phyloP scores from a whole-genome alignment of 2,113 vertebrate species.

The Craseonycteris thonglongyai region DNA sequence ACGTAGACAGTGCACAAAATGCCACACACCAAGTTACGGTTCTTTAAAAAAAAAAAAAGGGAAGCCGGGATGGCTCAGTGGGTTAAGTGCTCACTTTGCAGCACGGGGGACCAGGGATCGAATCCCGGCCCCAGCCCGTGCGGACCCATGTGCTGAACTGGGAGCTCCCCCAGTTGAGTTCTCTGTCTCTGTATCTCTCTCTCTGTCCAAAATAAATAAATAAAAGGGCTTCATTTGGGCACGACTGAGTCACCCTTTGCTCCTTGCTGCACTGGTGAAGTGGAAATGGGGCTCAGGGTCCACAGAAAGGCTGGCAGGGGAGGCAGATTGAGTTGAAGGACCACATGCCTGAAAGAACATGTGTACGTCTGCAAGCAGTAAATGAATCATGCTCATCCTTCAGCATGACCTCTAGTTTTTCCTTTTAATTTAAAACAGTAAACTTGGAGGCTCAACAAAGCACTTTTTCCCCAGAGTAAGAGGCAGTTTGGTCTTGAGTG shows the following conservation, averaged over 20 bases:
- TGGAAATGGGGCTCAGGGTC: not conserved
- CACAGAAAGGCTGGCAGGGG: not conserved
- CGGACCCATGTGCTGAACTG: too few species aligned
- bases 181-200: too few species aligned
- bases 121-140: too few species aligned
- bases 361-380: not conserved
- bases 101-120: too few species aligned
- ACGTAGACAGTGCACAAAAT: not conserved
- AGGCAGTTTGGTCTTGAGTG: not conserved
- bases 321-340: not conserved
- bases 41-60: not conserved
- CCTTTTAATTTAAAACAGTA: not conserved
- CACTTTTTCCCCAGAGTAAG: not conserved
- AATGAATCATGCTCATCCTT: constrained; percentile 1
- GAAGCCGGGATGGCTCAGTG: too few species aligned
- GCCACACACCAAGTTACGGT: not conserved
- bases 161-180: too few species aligned
- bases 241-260: not conserved
- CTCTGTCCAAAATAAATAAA: too few species aligned
- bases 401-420: not conserved
- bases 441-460: not conserved
- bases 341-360: not conserved
- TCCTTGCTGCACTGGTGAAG: not conserved
- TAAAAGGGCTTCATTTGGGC: not conserved
- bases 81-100: too few species aligned